Conservation (phyloP, 2,888 invertebrate genomes). For the Neocrepidodera transversa region DNA sequence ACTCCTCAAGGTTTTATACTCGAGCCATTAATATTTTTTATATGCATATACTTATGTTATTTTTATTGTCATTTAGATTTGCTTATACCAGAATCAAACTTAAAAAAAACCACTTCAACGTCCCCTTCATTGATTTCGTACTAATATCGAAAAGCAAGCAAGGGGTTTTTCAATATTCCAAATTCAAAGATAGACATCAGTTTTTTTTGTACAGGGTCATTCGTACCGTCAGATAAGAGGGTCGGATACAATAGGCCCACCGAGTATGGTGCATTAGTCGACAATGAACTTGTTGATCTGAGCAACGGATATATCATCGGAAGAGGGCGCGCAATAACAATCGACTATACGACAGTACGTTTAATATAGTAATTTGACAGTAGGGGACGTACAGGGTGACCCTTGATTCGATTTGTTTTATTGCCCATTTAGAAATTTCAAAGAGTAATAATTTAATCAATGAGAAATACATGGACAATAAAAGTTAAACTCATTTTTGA, state of each 20-base stretch:
- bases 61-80: too few relatives aligned
- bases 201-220: conserved; percentile 45
- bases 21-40: too few relatives aligned
- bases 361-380: conserved; percentile 57
- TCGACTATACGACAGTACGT: conserved; percentile 50
- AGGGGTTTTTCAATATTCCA: conserved; percentile 29
- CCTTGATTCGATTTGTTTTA: too few relatives aligned
- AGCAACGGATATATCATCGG: conserved; percentile 52
- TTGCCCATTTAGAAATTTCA: too few relatives aligned
- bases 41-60: too few relatives aligned
- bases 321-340: conserved; percentile 45
- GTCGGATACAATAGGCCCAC: conserved; percentile 50
- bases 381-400: conserved; percentile 25
- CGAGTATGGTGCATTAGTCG: conserved; percentile 54
- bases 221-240: conserved; percentile 44
- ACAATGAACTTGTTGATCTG: conserved; percentile 59
- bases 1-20: too few relatives aligned
- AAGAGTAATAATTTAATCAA: too few relatives aligned
- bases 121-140: not conserved
- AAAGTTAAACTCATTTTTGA: too few relatives aligned
- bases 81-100: too few relatives aligned
- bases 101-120: not conserved
- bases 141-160: conserved; percentile 22
- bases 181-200: conserved; percentile 48
- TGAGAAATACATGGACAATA: too few relatives aligned